Base-by-base conservation (phyloP, 1,140 invertebrate genomes). In the Frieseomelitta varia region DNA sequence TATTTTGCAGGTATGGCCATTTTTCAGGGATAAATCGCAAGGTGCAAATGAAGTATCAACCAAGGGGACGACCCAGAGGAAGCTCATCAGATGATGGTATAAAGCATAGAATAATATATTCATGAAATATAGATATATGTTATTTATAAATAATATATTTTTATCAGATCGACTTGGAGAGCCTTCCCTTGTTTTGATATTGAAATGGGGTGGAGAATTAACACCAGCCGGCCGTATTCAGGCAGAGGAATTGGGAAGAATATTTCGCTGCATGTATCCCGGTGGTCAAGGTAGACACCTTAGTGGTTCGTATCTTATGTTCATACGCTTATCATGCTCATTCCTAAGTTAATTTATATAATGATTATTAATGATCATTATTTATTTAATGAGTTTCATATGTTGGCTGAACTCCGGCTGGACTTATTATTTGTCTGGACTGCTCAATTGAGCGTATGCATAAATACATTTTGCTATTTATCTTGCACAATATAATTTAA, bases 21-120 rank as follows among this genome's bases (percentile, higher is more conserved):
- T 99, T 99, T 95, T 99, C 99, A 65, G 99, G 99, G 27, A 99
- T 99, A 87, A 99, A 99, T 96, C 97, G 99, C 72, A 99, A 99
- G 96, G 99, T 99, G 63, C 99, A 99, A 96, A 97, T 99, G 96
- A 99, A 99, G 95, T 99, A 99, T 95, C 98, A 99, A 94, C 99
- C 99, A 8, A 97, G 98, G 91, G 99, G 99, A 4, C 96, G 98
- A 84, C 98, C 98, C 21, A 96, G 98, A 91, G 97, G 97, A 87
- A 99, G 98, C 85, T 99, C 98, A 93, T 99, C 98, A 89, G 99
- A 99, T 96, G 98, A 99, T 96, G 98, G 98, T 98, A 97, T 96
- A 95, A 94, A 93, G 89, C 93, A 85, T 87, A 93, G 92, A 92
- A 93, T 88, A 75, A 78, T 65, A 34, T 67, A 67, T 51, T 1